A percentile compares a stretch with the other conserved stretches of the same genome.
Conservation (phyloP, 2,888 invertebrate genomes). For the Meliscaeva auricollis region DNA sequence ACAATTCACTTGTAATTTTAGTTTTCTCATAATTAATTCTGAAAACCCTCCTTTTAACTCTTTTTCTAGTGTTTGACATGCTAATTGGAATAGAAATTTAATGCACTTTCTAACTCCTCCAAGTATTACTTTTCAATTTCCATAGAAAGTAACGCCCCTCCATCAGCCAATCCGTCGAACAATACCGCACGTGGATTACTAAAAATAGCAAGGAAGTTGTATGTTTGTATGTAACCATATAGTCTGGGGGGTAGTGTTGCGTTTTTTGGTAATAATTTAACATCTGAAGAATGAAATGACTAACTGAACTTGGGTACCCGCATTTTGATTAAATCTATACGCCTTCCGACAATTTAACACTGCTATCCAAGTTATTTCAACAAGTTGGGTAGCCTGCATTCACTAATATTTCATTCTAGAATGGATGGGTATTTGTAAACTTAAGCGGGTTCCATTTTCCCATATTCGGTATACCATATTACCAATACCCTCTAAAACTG, state of each 20-base stretch:
- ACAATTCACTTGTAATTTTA: neutral
- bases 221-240: neutral
- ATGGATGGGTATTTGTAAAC: too few species aligned
- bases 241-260: neutral
- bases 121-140: conserved; percentile 29
- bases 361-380: too few species aligned
- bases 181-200: conserved; percentile 37
- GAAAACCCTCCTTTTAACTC: conserved; percentile 18
- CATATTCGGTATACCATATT: too few species aligned
- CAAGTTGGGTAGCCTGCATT: too few species aligned
- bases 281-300: neutral
- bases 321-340: too few species aligned
- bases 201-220: conserved; percentile 15
- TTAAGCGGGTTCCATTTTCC: too few species aligned
- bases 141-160: conserved; percentile 13
- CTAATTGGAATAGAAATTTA: conserved; percentile 60
- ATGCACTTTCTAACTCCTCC: conserved; percentile 21
- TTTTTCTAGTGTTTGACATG: conserved; percentile 30
- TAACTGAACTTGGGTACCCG: neutral
- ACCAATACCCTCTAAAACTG: neutral
- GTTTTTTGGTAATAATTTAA: neutral
- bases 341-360: too few species aligned
- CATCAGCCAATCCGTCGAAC: conserved; percentile 9
- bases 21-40: conserved; percentile 6
- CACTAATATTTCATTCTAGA: too few species aligned